phyloP scores from a whole-genome alignment of 1,140 invertebrate genomes.

The Cryptotermes secundus region DNA sequence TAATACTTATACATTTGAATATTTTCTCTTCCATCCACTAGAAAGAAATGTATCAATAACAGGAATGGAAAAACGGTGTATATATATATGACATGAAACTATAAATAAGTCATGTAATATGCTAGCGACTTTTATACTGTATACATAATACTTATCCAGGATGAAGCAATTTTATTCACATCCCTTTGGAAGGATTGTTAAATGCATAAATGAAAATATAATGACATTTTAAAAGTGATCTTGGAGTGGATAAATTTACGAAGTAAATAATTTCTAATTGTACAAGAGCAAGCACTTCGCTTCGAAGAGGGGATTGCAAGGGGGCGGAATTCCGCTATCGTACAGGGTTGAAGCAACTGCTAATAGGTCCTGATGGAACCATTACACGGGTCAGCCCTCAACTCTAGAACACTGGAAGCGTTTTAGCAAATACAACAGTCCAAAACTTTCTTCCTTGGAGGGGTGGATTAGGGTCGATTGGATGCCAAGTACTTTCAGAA shows the following conservation, averaged over 20 bases:
- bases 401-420: constrained; percentile 14
- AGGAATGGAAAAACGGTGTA: background rate
- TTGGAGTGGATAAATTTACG: background rate
- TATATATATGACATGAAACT: background rate
- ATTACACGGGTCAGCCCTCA: constrained; percentile 17
- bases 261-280: constrained; percentile 20
- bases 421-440: constrained; percentile 20
- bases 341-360: background rate
- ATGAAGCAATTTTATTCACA: background rate
- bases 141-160: background rate
- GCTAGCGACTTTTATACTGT: background rate
- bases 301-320: background rate
- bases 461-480: constrained; percentile 10
- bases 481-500: background rate
- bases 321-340: background rate
- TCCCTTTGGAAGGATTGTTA: background rate
- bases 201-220: background rate
- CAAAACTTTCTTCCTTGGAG: background rate
- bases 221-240: constrained; percentile 3
- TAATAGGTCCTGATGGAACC: constrained; percentile 18
- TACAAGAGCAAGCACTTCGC: constrained; percentile 17
- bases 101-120: too few relatives aligned
- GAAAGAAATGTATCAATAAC: background rate
- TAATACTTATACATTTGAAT: background rate
- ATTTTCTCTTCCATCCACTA: background rate